phyloP scores from a whole-genome alignment of 2,797 vertebrate species.

The Rhynchonycteris naso region DNA sequence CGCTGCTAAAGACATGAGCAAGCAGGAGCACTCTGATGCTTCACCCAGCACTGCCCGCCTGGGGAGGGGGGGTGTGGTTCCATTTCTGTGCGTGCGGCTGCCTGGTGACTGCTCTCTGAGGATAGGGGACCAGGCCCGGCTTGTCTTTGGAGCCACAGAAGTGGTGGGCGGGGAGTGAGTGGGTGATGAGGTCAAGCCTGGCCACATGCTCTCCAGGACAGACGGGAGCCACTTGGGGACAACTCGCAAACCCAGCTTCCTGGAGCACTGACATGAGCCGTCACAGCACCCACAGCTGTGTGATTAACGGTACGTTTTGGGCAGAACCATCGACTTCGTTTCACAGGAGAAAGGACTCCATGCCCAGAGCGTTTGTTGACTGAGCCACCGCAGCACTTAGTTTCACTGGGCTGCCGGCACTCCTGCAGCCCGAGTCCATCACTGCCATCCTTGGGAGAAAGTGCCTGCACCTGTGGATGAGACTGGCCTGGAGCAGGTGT shows the following conservation, averaged over 20 bases:
- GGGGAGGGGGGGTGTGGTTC: background rate
- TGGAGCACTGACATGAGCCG: rapidly evolving
- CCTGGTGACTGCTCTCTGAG: background rate
- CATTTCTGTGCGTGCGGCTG: rapidly evolving
- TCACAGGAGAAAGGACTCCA: background rate
- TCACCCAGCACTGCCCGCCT: background rate
- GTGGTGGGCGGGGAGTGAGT: background rate
- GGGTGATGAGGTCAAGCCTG: background rate
- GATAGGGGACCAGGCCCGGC: background rate
- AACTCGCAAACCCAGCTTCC: background rate
- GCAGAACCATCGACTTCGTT: background rate
- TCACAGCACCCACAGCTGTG: background rate
- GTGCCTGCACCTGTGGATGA: background rate
- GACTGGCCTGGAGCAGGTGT: constrained; percentile 11
- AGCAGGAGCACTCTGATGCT: background rate
- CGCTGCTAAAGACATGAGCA: background rate
- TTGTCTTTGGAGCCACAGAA: background rate
- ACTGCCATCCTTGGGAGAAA: background rate
- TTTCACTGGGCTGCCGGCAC: background rate
- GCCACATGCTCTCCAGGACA: background rate
- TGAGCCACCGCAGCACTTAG: background rate
- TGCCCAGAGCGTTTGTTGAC: background rate
- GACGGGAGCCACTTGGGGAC: background rate
- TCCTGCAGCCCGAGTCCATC: background rate
- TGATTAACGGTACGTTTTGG: background rate